These are phyloP conservation scores for Streptopelia turtur DNA, from an alignment of 2,797 vertebrate species.

Conservation along the genomic window DNA sequence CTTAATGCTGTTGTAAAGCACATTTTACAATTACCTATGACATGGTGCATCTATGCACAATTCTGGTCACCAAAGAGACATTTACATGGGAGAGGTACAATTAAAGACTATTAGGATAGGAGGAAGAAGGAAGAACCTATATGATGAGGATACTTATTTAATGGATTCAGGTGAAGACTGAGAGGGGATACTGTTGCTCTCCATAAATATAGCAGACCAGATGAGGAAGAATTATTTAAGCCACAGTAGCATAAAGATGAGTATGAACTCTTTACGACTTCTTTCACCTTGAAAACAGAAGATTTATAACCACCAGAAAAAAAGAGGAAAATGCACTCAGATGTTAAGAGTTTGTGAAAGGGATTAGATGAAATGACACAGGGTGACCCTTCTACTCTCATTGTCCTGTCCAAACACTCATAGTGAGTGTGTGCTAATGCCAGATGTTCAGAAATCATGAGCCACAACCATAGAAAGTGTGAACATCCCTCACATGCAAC, in stretches of 20 bases:
- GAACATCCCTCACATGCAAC: not conserved
- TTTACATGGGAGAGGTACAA: not conserved
- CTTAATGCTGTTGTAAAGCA: not conserved
- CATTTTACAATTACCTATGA: rapidly evolving
- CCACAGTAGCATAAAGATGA: not conserved
- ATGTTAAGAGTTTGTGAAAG: not conserved
- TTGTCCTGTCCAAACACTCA: not conserved
- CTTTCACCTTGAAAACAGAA: not conserved
- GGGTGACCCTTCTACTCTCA: not conserved
- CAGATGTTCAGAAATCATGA: not conserved
- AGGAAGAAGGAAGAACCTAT: not conserved
- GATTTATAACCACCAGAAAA: not conserved
- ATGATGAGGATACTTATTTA: not conserved
- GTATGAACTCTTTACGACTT: not conserved
- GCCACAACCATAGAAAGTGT: not conserved
- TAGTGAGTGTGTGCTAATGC: no score
- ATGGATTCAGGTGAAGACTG: not conserved
- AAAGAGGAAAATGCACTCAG: not conserved
- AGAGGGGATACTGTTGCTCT: not conserved
- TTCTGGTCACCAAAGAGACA: not conserved
- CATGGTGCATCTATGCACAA: not conserved
- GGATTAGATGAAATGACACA: not conserved
- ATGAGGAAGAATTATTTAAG: not conserved
- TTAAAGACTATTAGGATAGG: not conserved
- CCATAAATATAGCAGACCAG: not conserved